Conservation (phyloP, 30 jellyfish, hydroid and myxozoan genomes). For the Hydractinia echinata region DNA sequence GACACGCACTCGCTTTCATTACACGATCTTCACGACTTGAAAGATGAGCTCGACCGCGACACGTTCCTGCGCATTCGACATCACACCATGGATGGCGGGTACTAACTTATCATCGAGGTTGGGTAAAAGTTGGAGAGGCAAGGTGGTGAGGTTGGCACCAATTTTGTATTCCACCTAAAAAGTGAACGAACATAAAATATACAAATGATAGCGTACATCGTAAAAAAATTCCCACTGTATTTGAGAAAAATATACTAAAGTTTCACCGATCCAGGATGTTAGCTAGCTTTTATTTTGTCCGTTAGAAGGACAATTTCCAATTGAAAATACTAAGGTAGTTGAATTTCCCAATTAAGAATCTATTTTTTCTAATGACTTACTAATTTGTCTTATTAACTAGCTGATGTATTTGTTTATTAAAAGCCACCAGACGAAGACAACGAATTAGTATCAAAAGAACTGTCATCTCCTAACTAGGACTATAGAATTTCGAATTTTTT, state of each 20-base stretch:
- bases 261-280: neutral
- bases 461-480: too few species aligned
- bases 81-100: constrained; percentile 86
- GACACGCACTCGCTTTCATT: neutral
- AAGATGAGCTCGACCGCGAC: constrained; percentile 84
- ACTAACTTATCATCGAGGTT: constrained; percentile 81
- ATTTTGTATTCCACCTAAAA: constrained; percentile 81
- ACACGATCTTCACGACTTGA: constrained; percentile 76
- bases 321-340: too few species aligned
- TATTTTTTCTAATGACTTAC: too few species aligned
- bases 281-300: neutral
- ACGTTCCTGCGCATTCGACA: constrained; percentile 75
- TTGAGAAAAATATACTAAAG: neutral
- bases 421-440: too few species aligned
- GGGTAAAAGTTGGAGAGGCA: constrained; percentile 75
- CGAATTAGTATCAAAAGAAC: too few species aligned
- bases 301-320: neutral
- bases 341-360: too few species aligned
- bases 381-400: too few species aligned
- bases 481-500: too few species aligned
- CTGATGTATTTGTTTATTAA: neutral
- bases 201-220: neutral
- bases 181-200: neutral
- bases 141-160: constrained; percentile 65
- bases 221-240: neutral